phyloP scores from a whole-genome alignment of 2,113 vertebrate genomes.

The Agelaius phoeniceus region DNA sequence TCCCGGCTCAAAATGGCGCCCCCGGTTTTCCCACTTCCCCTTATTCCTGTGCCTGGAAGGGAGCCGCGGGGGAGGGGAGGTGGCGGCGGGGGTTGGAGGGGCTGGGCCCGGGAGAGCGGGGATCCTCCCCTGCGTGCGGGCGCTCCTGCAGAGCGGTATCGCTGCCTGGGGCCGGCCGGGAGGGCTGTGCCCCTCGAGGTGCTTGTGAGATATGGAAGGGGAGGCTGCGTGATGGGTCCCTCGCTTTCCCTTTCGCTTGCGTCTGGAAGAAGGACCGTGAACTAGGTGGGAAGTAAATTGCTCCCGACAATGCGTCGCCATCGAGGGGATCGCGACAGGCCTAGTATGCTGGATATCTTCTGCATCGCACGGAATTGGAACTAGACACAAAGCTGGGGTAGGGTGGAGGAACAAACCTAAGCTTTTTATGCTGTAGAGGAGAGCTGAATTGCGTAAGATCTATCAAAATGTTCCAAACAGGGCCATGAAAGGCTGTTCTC shows the following conservation, averaged over 20 bases:
- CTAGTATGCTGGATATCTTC: fast-evolving
- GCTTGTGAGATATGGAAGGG: not conserved
- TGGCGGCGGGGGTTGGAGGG: not conserved
- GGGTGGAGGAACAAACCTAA: not conserved
- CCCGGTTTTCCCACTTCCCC: constrained; percentile 66
- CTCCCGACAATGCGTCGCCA: not conserved
- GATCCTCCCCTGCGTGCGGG: not conserved
- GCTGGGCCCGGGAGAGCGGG: not conserved
- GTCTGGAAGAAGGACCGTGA: not conserved
- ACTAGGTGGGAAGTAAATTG: not conserved
- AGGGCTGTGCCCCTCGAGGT: not conserved
- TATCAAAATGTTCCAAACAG: not conserved
- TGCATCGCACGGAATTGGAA: not conserved
- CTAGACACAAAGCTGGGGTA: not conserved
- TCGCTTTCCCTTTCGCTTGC: not conserved
- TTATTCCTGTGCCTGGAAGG: constrained; percentile 30
- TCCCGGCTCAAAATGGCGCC: constrained; percentile 66
- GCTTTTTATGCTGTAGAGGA: not conserved
- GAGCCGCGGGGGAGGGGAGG: not conserved
- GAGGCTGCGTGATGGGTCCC: not conserved
- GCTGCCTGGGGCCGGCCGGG: not conserved
- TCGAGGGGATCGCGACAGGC: not conserved
- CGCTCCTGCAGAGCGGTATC: not conserved
- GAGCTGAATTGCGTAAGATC: not conserved
- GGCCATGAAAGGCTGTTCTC: not conserved